A percentile compares a stretch with the other conserved stretches of the same genome.
phyloP scores from a whole-genome alignment of 2,113 vertebrate genomes.

The pig (Sus scrofa) region T2T-Sscrofa CM000824.6:228522001-228522500 shows the following conservation, averaged over 20 bases:
- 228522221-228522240: not conserved
- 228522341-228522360: rapidly evolving
- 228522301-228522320: not conserved
- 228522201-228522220: not conserved
- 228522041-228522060: rapidly evolving
- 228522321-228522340: not conserved
- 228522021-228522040: not conserved
- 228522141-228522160: not conserved
- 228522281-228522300: too few relatives aligned
- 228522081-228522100: rapidly evolving
- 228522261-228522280: too few relatives aligned
- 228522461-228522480: not conserved
- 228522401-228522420: too few relatives aligned
- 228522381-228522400: rapidly evolving
- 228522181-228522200: not conserved
- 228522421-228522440: not conserved
- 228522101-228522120: rapidly evolving
- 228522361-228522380: rapidly evolving
- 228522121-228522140: not conserved
- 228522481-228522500: not conserved
- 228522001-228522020: too few relatives aligned
- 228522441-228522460: not conserved
- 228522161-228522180: not conserved
- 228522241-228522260: not conserved
- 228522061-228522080: not conserved